Conservation (phyloP, 2,888 invertebrate species). For the Anodontia alba region DNA sequence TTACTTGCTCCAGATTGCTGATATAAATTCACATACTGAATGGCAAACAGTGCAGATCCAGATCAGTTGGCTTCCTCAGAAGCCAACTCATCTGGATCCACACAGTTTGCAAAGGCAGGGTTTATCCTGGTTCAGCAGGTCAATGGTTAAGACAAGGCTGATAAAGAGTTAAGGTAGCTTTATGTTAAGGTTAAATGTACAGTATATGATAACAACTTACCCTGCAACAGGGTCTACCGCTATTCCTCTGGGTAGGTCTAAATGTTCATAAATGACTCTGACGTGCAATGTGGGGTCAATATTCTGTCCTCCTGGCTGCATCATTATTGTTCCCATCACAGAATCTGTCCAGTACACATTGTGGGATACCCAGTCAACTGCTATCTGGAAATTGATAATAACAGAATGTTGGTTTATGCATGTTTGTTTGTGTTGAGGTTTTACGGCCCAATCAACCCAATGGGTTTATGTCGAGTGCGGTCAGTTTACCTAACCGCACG, state of each 20-base stretch:
- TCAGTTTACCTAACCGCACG: too few relatives aligned
- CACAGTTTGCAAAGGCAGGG: not conserved
- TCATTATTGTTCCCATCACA: conserved; percentile 38
- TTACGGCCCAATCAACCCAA: too few relatives aligned
- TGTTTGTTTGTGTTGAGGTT: too few relatives aligned
- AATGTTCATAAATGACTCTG: conserved; percentile 31
- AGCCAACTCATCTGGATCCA: not conserved
- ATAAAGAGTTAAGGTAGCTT: too few relatives aligned
- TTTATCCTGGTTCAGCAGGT: too few relatives aligned
- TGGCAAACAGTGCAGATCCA: not conserved
- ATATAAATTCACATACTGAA: too few relatives aligned
- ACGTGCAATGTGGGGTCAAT: conserved; percentile 17
- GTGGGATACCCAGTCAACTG: conserved; percentile 58
- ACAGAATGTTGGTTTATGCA: too few relatives aligned
- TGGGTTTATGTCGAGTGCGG: too few relatives aligned
- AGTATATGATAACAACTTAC: conserved; percentile 24
- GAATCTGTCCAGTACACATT: conserved; percentile 56
- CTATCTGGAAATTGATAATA: conserved; percentile 43
- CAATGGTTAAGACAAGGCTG: too few relatives aligned
- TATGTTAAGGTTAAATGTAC: too few relatives aligned
- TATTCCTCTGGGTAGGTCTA: conserved; percentile 44
- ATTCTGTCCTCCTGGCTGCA: conserved; percentile 45
- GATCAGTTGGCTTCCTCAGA: not conserved
- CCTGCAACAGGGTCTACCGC: conserved; percentile 56
- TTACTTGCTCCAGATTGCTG: too few relatives aligned